Conservation (phyloP, 2,113 vertebrate species). For the Accipiter virgatus region DNA sequence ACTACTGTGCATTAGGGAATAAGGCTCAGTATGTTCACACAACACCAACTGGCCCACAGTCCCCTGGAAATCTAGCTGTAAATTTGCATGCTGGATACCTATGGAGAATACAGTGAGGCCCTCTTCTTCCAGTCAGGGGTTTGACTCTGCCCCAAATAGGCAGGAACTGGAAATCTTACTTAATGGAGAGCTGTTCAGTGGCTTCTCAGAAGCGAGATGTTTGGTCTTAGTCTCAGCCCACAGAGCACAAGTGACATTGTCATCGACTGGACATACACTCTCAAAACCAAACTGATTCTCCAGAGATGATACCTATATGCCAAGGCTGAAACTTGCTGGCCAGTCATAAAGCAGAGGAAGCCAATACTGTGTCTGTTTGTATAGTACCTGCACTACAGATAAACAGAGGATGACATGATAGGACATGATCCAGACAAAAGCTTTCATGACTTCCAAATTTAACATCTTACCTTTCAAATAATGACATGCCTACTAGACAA, state of each 20-base stretch:
- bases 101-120: not conserved
- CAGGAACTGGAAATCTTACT: not conserved
- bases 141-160: not conserved
- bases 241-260: not conserved
- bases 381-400: not conserved
- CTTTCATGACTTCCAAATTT: not conserved
- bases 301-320: not conserved
- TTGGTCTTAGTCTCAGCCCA: not conserved
- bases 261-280: not conserved
- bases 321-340: not conserved
- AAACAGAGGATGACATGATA: not conserved
- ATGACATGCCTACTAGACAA: not conserved
- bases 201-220: not conserved
- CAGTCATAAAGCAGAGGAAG: not conserved
- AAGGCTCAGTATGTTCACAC: not conserved
- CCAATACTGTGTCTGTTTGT: not conserved
- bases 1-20: not conserved
- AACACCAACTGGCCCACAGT: not conserved
- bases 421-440: not conserved
- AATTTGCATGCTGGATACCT: not conserved
- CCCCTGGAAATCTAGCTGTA: not conserved
- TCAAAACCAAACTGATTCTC: not conserved
- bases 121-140: not conserved
- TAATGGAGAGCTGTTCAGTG: not conserved
- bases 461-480: not conserved